These are phyloP conservation scores for Antrozous pallidus DNA, from an alignment of 2,797 vertebrate species.

Conservation along the genomic window DNA sequence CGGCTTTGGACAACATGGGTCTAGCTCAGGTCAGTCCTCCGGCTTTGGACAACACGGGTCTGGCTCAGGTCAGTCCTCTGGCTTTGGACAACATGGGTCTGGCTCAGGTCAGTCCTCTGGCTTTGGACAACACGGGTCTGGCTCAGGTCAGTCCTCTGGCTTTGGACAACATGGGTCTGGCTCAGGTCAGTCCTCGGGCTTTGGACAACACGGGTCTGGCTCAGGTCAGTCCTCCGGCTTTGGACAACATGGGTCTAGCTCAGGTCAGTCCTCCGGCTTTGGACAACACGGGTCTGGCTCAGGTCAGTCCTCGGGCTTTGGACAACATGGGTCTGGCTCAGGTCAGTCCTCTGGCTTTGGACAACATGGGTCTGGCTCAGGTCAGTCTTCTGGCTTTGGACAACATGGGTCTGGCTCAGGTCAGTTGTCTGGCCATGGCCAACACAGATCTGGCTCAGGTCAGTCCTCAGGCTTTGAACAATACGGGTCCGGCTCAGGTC, in stretches of 20 bases:
- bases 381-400: not conserved
- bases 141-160: too few species aligned
- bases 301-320: not conserved
- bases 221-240: too few species aligned
- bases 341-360: not conserved
- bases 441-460: not conserved
- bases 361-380: not conserved
- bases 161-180: too few species aligned
- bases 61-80: not conserved
- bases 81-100: not conserved
- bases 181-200: too few species aligned
- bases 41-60: fast-evolving
- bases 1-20: fast-evolving
- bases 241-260: too few species aligned
- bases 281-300: fast-evolving
- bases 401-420: fast-evolving
- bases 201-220: fast-evolving
- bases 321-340: not conserved
- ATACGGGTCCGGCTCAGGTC: not conserved
- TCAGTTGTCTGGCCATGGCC: fast-evolving
- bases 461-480: not conserved
- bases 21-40: not conserved
- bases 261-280: fast-evolving
- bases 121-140: too few species aligned
- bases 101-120: not conserved